Evolutionary conservation across 1,140 invertebrate genomes (phyloP).

Genomic region (Brachionus koreanus): DNA sequence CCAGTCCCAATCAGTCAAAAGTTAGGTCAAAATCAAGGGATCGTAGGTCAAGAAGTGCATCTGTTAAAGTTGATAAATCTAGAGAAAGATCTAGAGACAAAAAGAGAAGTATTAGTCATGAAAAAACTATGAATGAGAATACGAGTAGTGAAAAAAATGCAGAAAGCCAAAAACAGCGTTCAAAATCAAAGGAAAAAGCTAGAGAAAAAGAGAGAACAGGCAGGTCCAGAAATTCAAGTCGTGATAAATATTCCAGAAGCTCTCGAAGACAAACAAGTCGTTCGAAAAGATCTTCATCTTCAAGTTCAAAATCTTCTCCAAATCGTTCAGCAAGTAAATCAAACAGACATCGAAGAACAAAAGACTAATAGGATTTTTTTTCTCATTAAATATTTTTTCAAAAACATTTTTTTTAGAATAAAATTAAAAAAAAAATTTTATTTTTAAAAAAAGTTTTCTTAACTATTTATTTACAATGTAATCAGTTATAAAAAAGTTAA

Average conservation of each 20-base stretch:
- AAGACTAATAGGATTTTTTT: not conserved
- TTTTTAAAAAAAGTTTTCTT: too few species aligned
- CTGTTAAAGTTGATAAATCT: not conserved
- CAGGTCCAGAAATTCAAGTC: not conserved
- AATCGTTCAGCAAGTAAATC: not conserved
- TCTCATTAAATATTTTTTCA: not conserved
- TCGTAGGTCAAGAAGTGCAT: not conserved
- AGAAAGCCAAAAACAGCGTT: not conserved
- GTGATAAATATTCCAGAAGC: not conserved
- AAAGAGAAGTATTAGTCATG: not conserved
- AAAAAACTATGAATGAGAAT: not conserved
- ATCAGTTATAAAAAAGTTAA: too few species aligned
- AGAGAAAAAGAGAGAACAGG: not conserved
- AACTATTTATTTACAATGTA: too few species aligned
- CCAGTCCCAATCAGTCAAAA: not conserved
- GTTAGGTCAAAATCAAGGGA: not conserved
- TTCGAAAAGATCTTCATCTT: not conserved
- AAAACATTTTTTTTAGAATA: not conserved
- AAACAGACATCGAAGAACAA: not conserved
- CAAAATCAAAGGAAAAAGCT: not conserved
- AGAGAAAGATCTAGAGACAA: conserved; percentile 19
- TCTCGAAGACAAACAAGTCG: not conserved
- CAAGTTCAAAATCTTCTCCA: not conserved
- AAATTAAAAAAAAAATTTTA: not conserved
- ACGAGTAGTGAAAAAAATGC: not conserved